Base-by-base conservation (phyloP, 2,888 invertebrate species). In the Cataglyphis livida region DNA sequence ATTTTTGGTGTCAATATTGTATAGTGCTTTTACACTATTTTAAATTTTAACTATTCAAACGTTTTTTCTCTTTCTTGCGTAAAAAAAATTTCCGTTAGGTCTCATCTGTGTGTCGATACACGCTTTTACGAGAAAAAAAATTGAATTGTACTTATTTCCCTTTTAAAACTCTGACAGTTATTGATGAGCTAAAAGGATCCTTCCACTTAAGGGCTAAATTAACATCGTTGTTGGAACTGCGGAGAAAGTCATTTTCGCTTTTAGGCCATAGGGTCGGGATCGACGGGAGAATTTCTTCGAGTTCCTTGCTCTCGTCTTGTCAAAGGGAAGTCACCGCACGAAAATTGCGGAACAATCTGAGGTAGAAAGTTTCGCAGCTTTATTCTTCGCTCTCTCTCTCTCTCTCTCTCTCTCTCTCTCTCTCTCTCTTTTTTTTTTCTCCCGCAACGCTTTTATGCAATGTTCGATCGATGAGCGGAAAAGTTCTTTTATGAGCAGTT, bases 401-500 rank as follows among this genome's bases (percentile, higher is more conserved):
- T 18, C 32, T 32, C 32, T 32, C 32, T 32, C 32, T 32, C 32
- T 32, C 32, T 7, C 25, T 44, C 2, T 51, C 7, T 28, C 25
- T 28, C 25, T 28, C 1, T 25, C 25, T 25, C 25, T 21, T 25
- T 25, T 25, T 51, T 48, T 48, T 51, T 10, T 9, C n/a, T 4
- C 15, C 5, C 28, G 1, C 25, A 44, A 21, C 38, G 15, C 32
- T 57, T 78, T 78, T 78, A 32, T 68, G 41, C 57, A n/a, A 28
- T 54, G 57, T 10, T 15, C 76, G 68, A 68, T 76, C 70, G 57
- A 78, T 78, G 57, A 12, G 28, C 10, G 25, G 38, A 44, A 59
- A 70, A 70, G 68, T 78, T 78, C 64, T 57, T 57, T 70, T 71
- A 71, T 61, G 78, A 78, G 71, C 71, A 25, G 78, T 78, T 78